Evolutionary conservation across 2,888 invertebrate species (phyloP), one percentile per base, ranked within the genome.

Genomic region (Drosophila kuntzei): DNA sequence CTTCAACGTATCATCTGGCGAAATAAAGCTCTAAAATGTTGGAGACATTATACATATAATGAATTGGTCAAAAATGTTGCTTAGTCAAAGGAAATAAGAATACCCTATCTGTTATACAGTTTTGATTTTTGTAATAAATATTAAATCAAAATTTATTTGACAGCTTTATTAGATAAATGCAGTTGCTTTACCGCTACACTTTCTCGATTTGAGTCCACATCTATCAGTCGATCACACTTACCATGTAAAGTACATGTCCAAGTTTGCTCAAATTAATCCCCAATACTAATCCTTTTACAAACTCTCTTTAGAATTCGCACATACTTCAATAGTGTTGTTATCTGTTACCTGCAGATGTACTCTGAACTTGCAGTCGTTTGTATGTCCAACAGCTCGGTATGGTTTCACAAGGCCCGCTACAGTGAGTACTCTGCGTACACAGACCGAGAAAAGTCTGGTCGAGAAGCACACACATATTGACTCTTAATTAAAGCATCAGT

Each of bases 401-500:
- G 66, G 66, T 62, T 67, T 61, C 65, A 61, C 77, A 84, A 69
- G 81, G 51, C 49, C 57, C 20, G 14, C 25, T 49, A 16, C 39
- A 32, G 29, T 29, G 39, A 11, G 29, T 25, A 22, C 43, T 55
- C 34, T 3, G 8, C 18, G 18, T 18, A 6, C 12, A 11, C 1
- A n/a, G 41, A 11, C 22, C 20, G 36, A 18, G 18, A 16, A 32
- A 25, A 14, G 39, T 50, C 29, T 25, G 29, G 37, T 50, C 18
- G 25, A 14, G 32, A 39, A 12, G 12, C 37, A 50, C 39, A 39
- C 39, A 61, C 57, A 53, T 85, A 85, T 87, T 81, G 75, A 85
- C 74, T 86, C 54, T 86, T 79, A 82, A 86, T 86, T 82, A 70
- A 69, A 71, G 46, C 36, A 25, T 25, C 41, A 50, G 54, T 50